phyloP scores from a whole-genome alignment of 2,888 invertebrate species.

The Monoplex corrugatus region DNA sequence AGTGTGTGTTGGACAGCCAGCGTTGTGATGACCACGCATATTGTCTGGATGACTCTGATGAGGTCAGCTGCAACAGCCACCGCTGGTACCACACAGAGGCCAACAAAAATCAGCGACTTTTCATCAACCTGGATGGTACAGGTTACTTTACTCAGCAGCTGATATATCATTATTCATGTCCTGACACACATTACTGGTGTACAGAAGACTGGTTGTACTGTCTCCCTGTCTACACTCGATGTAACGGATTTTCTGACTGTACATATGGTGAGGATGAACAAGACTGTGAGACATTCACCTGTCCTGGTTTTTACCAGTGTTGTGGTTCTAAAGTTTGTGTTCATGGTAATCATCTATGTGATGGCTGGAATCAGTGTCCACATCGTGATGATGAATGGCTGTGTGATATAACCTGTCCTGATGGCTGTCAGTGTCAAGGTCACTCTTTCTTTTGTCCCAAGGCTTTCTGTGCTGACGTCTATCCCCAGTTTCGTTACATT shows the following conservation, averaged over 20 bases:
- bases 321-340: not conserved
- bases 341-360: constrained; percentile 16
- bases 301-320: constrained; percentile 7
- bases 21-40: no score
- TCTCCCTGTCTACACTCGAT: constrained; percentile 12
- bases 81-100: no score
- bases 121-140: not conserved
- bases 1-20: no score
- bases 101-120: not conserved
- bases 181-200: not conserved
- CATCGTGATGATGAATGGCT: not conserved
- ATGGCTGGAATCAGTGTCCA: not conserved
- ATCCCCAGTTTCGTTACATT: not conserved
- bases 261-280: not conserved
- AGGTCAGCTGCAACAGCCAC: no score
- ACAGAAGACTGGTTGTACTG: not conserved
- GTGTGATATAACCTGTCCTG: constrained; percentile 14
- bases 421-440: not conserved
- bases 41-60: no score
- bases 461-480: not conserved
- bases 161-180: not conserved
- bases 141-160: not conserved
- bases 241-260: constrained; percentile 23
- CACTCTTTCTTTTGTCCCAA: not conserved
- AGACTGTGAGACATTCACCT: not conserved